Evolutionary conservation across 2,113 vertebrate species (phyloP), one percentile per base, ranked within the genome.

Genomic region (Xiphophorus hellerii): DNA sequence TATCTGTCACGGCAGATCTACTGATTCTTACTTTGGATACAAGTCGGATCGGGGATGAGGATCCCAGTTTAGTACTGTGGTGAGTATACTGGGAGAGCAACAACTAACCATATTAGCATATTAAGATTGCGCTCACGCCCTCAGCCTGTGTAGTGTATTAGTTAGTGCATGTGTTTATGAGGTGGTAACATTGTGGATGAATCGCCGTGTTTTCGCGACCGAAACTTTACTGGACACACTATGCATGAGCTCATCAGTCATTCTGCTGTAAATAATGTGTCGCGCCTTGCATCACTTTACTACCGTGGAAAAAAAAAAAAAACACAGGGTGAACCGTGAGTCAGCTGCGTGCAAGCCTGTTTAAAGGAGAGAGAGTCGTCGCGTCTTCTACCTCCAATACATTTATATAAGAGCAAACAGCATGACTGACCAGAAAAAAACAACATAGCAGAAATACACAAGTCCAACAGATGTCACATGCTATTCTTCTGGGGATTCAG

Each of bases 11-110:
- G 17, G 66, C 68, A 22, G 39, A 70, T 76, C 63, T 25, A 76
- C 78, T 77, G 73, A 81, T 85, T 89, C 10, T 77, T 71, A 82
- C 82, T 68, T 74, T 71, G 80, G 83, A 89, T 73, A 82, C 67
- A 30, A 74, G 44, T 48, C 44, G 44, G 84, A 85, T 66, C 75
- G 68, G 73, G 69, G 73, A 93, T 93, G 92, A 81, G 87, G 74
- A 84, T 84, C 64, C 66, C 69, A 69, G 89, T 87, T 86, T 93
- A 93, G 90, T 78, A 65, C 69, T 44, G 35, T 37, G 91, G 92
- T 93, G 37, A 92, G 92, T 90, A 17, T 20, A 33, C 2, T 3
- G 5, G 37, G 7, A 61, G 48, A 65, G 14, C 42, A 66, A 35
- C 66, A 80, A 76, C 69, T 74, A 22, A 58, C 29, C 14, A 1